Conservation (phyloP, 2,797 vertebrate species). For the Cossypha polioptera region DNA sequence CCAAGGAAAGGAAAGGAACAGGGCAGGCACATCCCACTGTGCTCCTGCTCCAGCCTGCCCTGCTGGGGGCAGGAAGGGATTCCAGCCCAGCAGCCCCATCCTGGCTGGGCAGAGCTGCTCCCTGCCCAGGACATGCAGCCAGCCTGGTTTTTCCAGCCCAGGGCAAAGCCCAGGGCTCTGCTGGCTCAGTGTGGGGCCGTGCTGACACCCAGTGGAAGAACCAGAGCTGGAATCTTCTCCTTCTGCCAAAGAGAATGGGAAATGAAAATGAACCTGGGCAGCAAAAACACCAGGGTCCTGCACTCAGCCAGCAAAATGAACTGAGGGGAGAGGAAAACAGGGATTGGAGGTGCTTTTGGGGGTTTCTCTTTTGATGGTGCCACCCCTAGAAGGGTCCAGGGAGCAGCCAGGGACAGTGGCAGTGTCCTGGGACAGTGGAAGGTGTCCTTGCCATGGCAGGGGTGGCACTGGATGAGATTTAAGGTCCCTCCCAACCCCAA, state of each 20-base stretch:
- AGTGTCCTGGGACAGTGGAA: background rate
- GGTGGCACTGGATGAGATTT: background rate
- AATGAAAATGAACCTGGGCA: background rate
- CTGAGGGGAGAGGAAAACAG: rapidly evolving
- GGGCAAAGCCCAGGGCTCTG: background rate
- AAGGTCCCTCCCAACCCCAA: background rate
- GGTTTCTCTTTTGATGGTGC: rapidly evolving
- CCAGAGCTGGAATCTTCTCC: rapidly evolving
- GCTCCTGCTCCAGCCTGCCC: background rate
- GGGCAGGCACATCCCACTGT: background rate
- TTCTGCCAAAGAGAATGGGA: background rate
- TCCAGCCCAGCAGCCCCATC: background rate
- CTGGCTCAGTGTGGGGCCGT: rapidly evolving
- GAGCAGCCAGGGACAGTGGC: background rate
- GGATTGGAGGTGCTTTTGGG: rapidly evolving
- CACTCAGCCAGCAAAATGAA: background rate
- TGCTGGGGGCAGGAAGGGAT: background rate
- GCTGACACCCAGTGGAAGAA: conserved; percentile 65
- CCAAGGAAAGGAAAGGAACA: background rate
- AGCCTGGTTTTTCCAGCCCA: background rate
- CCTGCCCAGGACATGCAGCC: background rate
- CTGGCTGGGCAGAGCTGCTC: background rate
- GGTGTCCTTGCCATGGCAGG: background rate
- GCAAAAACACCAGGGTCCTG: rapidly evolving
- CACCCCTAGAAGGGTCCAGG: background rate